Evolutionary conservation across 2,888 invertebrate genomes (phyloP), one percentile per base, ranked within the genome.

Genomic region (Pterostichus niger): DNA sequence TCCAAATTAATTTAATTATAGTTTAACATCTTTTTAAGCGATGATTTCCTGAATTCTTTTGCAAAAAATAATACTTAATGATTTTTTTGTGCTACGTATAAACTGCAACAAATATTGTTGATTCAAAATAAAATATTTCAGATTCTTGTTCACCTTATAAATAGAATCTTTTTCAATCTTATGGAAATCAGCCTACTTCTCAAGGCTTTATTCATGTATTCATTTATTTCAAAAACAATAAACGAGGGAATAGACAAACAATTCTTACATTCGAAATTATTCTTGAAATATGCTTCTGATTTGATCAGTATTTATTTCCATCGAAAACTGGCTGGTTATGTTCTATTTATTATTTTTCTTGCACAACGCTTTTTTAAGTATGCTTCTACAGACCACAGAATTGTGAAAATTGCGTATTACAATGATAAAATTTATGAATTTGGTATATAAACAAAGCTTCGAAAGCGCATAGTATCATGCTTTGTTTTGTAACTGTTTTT

Each of bases 371-470:
- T 56, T 81, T 82, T 40, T 17, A 46, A 56, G 44, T 44, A 46
- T 24, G 52, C 80, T 52, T 82, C 59, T 75, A 10, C 24, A 40
- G 68, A 81, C 81, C 81, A 44, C 81, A 81, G 52, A 56, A 17
- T 81, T 68, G 75, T 49, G 82, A 82, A 82, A 82, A 73, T 56
- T 82, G 46, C 31, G 44, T 56, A 59, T 82, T 82, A 75, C 75
- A 35, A 59, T 82, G 71, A 68, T 75, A 31, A 75, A 82, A 82
- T 82, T 75, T 82, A 56, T 75, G 75, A 75, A 56, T 82, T 82
- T 33, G 75, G 75, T 82, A 75, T 73, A 46, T 75, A 82, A 82
- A 75, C 75, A 82, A 82, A 75, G 73, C 75, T 75, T 82, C 68
- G 80, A 80, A 80, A 68, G 71, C 68, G 80, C 68, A 68, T 71